A percentile compares a stretch with the other conserved stretches of the same genome.
These are phyloP conservation scores for Hemibagrus guttatus DNA, from an alignment of 2,797 vertebrate genomes.

Conservation along the genomic window DNA sequence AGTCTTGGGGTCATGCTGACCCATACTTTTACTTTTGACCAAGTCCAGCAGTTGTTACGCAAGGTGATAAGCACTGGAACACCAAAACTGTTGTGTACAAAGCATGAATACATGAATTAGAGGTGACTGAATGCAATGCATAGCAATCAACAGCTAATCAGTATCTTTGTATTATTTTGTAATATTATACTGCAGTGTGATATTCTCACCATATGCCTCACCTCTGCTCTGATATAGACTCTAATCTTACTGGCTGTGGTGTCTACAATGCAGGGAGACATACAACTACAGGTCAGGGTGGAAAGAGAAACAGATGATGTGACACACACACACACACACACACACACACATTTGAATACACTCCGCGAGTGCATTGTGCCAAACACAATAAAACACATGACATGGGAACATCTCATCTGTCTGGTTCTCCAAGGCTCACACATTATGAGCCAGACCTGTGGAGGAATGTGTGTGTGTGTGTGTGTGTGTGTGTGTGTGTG, in stretches of 20 bases:
- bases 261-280: background rate
- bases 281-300: background rate
- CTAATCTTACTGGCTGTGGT: background rate
- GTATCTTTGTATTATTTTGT: background rate
- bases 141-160: background rate
- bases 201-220: background rate
- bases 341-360: background rate
- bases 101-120: background rate
- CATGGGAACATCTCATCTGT: conserved; percentile 36
- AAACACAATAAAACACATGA: conserved; percentile 33
- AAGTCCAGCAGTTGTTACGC: background rate
- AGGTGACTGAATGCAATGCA: background rate
- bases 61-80: background rate
- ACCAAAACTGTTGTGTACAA: background rate
- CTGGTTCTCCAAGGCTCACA: conserved; percentile 7
- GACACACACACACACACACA: conserved; percentile 19
- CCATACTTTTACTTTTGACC: background rate
- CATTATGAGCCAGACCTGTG: background rate
- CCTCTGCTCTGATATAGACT: background rate
- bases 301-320: conserved; percentile 25
- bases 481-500: background rate
- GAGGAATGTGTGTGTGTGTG: background rate
- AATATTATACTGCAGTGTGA: background rate
- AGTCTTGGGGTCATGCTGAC: background rate
- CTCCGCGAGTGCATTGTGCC: background rate